phyloP scores from a whole-genome alignment of 2,113 vertebrate genomes.

The Limnothrissa miodon region DNA sequence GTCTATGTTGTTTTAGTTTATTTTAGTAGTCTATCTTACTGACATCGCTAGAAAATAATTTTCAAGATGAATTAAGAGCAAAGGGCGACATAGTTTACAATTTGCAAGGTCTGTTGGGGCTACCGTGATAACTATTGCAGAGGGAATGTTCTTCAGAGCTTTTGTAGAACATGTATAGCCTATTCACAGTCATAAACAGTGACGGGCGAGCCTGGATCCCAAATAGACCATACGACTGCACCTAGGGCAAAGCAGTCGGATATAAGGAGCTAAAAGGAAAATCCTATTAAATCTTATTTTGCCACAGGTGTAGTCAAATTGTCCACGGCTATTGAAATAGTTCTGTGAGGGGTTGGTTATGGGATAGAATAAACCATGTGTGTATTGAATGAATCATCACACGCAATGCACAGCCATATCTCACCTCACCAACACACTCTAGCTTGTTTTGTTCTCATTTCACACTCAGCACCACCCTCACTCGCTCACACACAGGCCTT shows the following conservation, averaged over 20 bases:
- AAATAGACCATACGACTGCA: background rate
- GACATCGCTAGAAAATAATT: background rate
- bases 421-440: background rate
- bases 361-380: background rate
- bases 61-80: background rate
- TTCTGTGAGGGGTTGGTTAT: background rate
- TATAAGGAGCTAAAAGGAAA: background rate
- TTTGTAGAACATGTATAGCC: too few relatives aligned
- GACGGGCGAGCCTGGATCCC: background rate
- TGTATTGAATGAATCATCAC: background rate
- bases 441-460: conserved; percentile 2
- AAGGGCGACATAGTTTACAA: background rate
- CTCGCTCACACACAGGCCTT: conserved; percentile 33
- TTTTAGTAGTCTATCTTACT: background rate
- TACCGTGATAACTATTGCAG: background rate
- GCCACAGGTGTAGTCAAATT: background rate
- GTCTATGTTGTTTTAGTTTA: background rate
- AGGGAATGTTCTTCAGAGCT: background rate
- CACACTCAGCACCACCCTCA: background rate
- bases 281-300: background rate
- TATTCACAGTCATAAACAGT: background rate
- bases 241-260: background rate
- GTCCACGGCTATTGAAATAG: background rate
- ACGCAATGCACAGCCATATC: background rate
- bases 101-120: background rate